Evolutionary conservation across 2,113 vertebrate species (phyloP).

Genomic region (Nicator chloris): DNA sequence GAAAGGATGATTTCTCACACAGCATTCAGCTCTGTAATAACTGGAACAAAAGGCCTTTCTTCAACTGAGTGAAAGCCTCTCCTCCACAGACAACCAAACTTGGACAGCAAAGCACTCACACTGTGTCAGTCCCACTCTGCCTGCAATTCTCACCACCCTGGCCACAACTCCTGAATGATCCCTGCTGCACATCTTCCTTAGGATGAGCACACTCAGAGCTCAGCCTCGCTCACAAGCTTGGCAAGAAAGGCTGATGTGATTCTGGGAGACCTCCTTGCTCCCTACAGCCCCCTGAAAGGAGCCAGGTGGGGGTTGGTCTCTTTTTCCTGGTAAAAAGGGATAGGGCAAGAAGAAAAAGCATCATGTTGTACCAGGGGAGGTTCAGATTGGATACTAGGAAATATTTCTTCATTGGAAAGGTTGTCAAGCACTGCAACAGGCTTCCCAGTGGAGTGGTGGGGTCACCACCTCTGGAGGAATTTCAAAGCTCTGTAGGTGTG

Average conservation of each 20-base stretch:
- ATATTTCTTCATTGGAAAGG: background rate
- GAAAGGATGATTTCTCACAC: background rate
- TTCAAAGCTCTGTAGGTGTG: background rate
- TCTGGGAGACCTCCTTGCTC: background rate
- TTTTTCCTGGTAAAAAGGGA: background rate
- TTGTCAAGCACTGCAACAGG: background rate
- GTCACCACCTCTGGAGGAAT: background rate
- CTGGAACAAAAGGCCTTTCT: background rate
- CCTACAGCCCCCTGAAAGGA: background rate
- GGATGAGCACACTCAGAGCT: background rate
- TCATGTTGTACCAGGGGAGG: background rate
- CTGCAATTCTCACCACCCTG: background rate
- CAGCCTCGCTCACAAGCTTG: fast-evolving
- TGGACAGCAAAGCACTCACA: background rate
- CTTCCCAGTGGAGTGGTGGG: background rate
- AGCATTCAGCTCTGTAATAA: background rate
- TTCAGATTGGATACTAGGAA: background rate
- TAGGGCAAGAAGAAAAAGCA: background rate
- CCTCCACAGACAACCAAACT: background rate
- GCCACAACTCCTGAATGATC: background rate
- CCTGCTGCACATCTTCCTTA: background rate
- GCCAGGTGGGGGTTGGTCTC: background rate
- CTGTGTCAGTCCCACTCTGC: background rate
- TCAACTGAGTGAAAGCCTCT: background rate
- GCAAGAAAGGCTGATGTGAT: background rate